Conservation (phyloP, 1,140 invertebrate species). For the Drosophila sucinea region DNA sequence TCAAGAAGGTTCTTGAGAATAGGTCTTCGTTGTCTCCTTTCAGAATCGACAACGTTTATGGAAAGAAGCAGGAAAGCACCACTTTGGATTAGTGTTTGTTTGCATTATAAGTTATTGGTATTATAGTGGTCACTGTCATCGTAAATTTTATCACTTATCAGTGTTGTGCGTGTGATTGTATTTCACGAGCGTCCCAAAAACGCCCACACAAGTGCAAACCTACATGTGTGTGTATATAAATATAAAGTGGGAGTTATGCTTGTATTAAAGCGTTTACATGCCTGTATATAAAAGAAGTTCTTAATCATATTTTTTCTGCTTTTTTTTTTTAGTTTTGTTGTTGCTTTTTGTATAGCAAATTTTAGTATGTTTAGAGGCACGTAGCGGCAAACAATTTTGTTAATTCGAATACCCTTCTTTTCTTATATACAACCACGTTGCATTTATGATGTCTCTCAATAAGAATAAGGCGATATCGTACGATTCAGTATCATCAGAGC, state of each 20-base stretch:
- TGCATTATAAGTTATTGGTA: not conserved
- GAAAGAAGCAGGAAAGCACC: slow-evolving; percentile 41
- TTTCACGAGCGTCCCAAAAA: not conserved
- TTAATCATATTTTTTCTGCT: slow-evolving; percentile 50
- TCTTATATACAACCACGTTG: not conserved
- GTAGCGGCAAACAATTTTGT: slow-evolving; percentile 28
- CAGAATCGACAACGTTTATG: slow-evolving; percentile 18
- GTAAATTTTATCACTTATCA: slow-evolving; percentile 14
- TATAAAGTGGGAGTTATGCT: slow-evolving; percentile 7
- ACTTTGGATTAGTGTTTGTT: slow-evolving; percentile 38
- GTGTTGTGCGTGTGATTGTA: slow-evolving; percentile 30
- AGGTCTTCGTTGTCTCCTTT: not conserved
- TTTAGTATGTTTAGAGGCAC: slow-evolving; percentile 66
- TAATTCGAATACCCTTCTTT: slow-evolving; percentile 1
- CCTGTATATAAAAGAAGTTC: slow-evolving; percentile 40
- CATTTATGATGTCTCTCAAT: slow-evolving; percentile 47
- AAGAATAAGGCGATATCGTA: slow-evolving; percentile 11
- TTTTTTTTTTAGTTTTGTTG: slow-evolving; percentile 14
- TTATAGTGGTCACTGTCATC: slow-evolving; percentile 6
- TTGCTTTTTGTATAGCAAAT: slow-evolving; percentile 39
- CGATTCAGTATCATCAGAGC: not conserved
- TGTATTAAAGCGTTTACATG: slow-evolving; percentile 12
- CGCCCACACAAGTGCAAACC: slow-evolving; percentile 19
- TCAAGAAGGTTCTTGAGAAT: slow-evolving; percentile 4
- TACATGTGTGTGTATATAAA: slow-evolving; percentile 17